phyloP scores from a whole-genome alignment of 2,888 invertebrate genomes.

The Helobdella robusta region DNA sequence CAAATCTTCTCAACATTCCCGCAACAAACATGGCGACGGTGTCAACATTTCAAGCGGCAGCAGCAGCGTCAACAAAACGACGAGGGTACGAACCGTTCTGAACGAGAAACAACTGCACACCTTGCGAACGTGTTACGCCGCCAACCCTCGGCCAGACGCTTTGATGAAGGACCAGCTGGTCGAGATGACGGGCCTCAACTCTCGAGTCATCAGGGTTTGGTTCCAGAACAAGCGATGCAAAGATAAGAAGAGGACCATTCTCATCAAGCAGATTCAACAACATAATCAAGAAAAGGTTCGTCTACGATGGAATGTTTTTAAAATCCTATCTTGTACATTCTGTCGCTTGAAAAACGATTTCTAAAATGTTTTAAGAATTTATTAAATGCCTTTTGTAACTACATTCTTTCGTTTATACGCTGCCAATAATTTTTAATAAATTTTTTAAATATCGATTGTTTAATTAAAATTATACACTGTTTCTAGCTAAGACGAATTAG shows the following conservation, averaged over 20 bases:
- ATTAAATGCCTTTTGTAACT: too few species aligned
- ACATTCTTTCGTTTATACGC: too few species aligned
- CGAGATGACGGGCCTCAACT: conserved; percentile 94
- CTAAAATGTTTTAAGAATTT: too few species aligned
- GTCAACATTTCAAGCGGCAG: not conserved
- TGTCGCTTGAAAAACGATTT: too few species aligned
- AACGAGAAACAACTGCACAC: conserved; percentile 98
- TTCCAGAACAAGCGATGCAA: conserved; percentile 63
- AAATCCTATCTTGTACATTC: too few species aligned
- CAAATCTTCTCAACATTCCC: too few species aligned
- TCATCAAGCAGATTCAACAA: conserved; percentile 93
- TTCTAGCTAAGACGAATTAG: too few species aligned
- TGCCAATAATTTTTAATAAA: too few species aligned
- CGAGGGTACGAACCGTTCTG: conserved; percentile 90
- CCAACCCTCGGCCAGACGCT: conserved; percentile 95
- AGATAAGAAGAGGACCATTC: conserved; percentile 65
- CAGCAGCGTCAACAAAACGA: conserved; percentile 61
- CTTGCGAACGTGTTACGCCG: conserved; percentile 89
- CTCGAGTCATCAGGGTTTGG: conserved; percentile 97
- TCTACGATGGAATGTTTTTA: too few species aligned
- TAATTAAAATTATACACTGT: too few species aligned
- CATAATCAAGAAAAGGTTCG: conserved; percentile 60
- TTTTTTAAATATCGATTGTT: too few species aligned
- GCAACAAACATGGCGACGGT: not conserved
- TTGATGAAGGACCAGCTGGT: conserved; percentile 98